Evolutionary conservation across 2,888 invertebrate genomes (phyloP).

Genomic region (Pollenia griseotomentosa): DNA sequence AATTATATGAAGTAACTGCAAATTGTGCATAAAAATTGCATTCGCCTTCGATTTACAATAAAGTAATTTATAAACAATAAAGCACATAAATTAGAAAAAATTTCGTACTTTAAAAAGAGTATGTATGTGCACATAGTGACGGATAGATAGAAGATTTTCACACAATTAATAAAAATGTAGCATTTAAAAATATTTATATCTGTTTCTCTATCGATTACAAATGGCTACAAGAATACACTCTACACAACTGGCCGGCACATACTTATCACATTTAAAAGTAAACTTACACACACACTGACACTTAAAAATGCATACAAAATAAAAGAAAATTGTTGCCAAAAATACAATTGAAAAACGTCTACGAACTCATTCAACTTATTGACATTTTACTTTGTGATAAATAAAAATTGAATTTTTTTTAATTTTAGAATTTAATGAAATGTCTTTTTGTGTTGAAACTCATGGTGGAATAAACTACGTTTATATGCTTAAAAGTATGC

Average conservation of each 20-base stretch:
- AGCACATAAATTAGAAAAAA: constrained; percentile 36
- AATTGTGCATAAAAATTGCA: neutral
- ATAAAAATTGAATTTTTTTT: constrained; percentile 43
- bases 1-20: neutral
- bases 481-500: constrained; percentile 17
- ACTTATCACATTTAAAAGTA: neutral
- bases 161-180: constrained; percentile 27
- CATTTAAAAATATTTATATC: constrained; percentile 11
- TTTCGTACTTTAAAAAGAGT: constrained; percentile 13
- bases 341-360: constrained; percentile 68
- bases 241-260: neutral
- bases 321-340: constrained; percentile 59
- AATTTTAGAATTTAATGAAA: neutral
- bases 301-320: neutral
- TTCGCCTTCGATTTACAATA: neutral
- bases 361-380: constrained; percentile 71
- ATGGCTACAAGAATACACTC: neutral
- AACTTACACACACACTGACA: neutral
- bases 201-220: constrained; percentile 10
- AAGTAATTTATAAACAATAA: constrained; percentile 40
- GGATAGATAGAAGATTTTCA: neutral
- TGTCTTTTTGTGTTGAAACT: neutral
- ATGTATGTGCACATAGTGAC: too few species aligned
- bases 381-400: constrained; percentile 63
- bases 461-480: neutral